Base-by-base conservation (phyloP, 2,888 invertebrate species). In the Drosophila colorata region DNA sequence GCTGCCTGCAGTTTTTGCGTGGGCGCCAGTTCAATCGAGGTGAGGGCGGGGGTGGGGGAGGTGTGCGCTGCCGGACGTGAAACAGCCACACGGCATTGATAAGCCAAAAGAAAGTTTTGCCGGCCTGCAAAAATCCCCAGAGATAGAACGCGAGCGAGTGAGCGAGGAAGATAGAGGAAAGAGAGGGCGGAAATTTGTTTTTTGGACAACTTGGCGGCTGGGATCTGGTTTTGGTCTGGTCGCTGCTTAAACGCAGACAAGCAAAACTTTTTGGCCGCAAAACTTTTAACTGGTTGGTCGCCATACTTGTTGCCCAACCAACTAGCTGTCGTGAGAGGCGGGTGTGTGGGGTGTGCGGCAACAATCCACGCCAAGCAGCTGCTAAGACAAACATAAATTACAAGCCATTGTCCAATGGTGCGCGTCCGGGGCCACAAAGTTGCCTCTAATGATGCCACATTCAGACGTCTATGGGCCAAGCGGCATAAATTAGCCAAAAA, bases 301-400 rank as follows among this genome's bases (percentile, higher is more conserved):
- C 70, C 76, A 58, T 79, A 79, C 80, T 79, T 77, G 77, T 77
- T 77, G 77, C 75, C 71, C 53, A 23, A 20, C 48, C 48, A 52
- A 28, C 59, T 56, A 69, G 31, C 20, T 23, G 37, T n/a, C n/a
- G n/a, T 37, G 49, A 20, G n/a, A 28, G 35, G 37, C 13, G 57
- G 7, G 48, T n/a, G 25, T 25, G 40, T 11, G 33, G 13, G 7
- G 33, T 16, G 13, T 41, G 13, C 23, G 56, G 56, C 65, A 77
- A 55, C 57, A 72, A 61, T 73, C 43, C 58, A 56, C 31, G 58
- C 73, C 56, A 82, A 33, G 86, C 82, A 88, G 86, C 83, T 87
- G 83, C 72, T 84, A 84, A 84, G 83, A 84, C 83, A 84, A 84
- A 84, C 88, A 84, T 84, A 84, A 84, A 84, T 84, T 88, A 88